phyloP scores from a whole-genome alignment of 2,888 invertebrate genomes.

The Ichneumoninae sp. region DNA sequence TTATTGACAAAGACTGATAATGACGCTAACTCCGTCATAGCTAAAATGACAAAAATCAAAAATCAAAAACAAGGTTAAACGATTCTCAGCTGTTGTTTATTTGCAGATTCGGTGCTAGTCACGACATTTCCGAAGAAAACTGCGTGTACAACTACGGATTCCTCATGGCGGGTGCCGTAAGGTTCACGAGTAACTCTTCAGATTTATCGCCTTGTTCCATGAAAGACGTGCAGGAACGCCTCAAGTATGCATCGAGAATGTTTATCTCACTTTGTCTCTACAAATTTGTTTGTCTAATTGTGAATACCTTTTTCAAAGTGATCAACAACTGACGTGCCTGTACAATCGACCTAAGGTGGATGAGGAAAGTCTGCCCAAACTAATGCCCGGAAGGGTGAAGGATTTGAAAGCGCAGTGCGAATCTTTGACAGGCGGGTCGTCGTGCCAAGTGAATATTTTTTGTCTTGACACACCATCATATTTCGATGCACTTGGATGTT shows the following conservation, averaged over 20 bases:
- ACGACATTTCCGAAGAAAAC: neutral
- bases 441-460: conserved; percentile 3
- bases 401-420: conserved; percentile 10
- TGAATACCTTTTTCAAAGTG: conserved; percentile 5
- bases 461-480: neutral
- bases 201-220: conserved; percentile 51
- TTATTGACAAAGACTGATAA: neutral
- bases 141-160: conserved; percentile 16
- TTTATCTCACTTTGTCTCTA: neutral
- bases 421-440: neutral
- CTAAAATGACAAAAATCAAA: neutral
- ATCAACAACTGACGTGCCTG: conserved; percentile 8
- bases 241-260: conserved; percentile 10
- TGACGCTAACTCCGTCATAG: neutral
- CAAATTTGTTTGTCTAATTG: neutral
- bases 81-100: neutral
- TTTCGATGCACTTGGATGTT: neutral
- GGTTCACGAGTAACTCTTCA: conserved; percentile 39
- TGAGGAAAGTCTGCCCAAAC: neutral
- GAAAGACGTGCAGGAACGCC: neutral
- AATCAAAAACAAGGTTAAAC: neutral
- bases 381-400: conserved; percentile 34
- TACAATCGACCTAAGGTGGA: neutral
- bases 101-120: conserved; percentile 32
- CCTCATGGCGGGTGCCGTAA: conserved; percentile 13